phyloP scores from a whole-genome alignment of 2,113 vertebrate genomes.

The Dissostichus mawsoni region DNA sequence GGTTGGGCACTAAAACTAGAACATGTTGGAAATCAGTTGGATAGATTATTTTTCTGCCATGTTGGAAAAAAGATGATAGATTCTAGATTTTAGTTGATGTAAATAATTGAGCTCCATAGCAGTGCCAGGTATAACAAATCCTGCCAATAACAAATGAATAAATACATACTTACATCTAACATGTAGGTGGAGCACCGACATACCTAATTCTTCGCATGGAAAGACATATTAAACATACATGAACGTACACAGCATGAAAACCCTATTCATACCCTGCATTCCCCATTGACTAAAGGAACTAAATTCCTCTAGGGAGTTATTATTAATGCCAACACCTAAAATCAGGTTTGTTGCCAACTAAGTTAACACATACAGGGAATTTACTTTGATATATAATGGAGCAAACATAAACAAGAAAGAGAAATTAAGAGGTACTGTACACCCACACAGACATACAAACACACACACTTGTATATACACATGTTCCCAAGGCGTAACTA shows the following conservation, averaged over 20 bases:
- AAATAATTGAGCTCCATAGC: too few species aligned
- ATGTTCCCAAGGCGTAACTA: slow-evolving; percentile 19
- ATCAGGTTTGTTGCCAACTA: too few species aligned
- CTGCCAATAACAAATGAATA: not conserved
- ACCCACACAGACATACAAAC: not conserved
- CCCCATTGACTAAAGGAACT: not conserved
- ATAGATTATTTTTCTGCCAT: too few species aligned
- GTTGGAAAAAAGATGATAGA: too few species aligned
- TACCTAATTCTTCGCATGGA: not conserved
- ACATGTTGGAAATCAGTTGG: too few species aligned
- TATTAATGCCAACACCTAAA: slow-evolving; percentile 45
- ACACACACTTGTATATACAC: not conserved
- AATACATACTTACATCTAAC: not conserved
- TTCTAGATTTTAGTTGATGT: too few species aligned
- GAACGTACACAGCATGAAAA: not conserved
- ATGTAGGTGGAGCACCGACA: not conserved
- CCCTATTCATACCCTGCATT: not conserved
- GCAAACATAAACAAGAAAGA: too few species aligned
- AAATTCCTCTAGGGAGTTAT: slow-evolving; percentile 28
- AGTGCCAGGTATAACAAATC: too few species aligned
- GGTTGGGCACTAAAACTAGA: not conserved
- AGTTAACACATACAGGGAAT: too few species aligned
- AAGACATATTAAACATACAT: not conserved
- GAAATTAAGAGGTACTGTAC: too few species aligned
- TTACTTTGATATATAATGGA: too few species aligned